These are phyloP conservation scores for Campylomormyrus tamandua DNA, from an alignment of 2,113 vertebrate genomes.

Conservation along the genomic window DNA sequence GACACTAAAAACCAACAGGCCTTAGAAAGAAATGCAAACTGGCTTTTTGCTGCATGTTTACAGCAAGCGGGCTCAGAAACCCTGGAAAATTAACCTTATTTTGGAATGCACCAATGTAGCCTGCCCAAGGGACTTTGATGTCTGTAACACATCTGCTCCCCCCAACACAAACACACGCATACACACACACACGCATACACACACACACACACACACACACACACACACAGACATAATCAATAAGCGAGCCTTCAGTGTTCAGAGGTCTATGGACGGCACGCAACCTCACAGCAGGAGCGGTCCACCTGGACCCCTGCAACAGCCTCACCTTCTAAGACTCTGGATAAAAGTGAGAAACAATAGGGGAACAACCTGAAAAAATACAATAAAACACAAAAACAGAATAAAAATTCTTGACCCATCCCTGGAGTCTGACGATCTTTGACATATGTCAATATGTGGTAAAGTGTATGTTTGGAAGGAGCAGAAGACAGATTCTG, in stretches of 20 bases:
- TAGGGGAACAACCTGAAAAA: conserved; percentile 32
- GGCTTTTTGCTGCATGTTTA: neutral
- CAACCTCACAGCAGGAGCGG: conserved; percentile 47
- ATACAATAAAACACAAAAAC: conserved; percentile 3
- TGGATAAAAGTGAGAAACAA: conserved; percentile 53
- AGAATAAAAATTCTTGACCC: conserved; percentile 13
- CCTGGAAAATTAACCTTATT: neutral
- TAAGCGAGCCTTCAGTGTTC: conserved; percentile 23
- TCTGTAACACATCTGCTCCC: neutral
- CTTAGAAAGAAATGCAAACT: neutral
- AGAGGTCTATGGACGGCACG: conserved; percentile 8
- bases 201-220: neutral
- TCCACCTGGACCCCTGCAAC: conserved; percentile 41
- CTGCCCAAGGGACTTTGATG: neutral
- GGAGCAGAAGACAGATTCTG: neutral
- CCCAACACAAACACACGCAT: neutral
- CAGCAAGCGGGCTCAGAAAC: neutral
- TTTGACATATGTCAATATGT: conserved; percentile 11
- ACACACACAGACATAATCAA: conserved; percentile 32
- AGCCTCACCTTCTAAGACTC: conserved; percentile 45
- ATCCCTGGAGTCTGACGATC: neutral
- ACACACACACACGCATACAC: too few species aligned
- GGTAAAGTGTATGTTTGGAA: neutral
- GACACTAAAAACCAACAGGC: neutral
- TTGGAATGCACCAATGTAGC: neutral